Percentiles rank a stretch among this genome's conserved stretches.
Conservation (phyloP, 2,888 invertebrate genomes). For the Zootermopsis nevadensis region DNA sequence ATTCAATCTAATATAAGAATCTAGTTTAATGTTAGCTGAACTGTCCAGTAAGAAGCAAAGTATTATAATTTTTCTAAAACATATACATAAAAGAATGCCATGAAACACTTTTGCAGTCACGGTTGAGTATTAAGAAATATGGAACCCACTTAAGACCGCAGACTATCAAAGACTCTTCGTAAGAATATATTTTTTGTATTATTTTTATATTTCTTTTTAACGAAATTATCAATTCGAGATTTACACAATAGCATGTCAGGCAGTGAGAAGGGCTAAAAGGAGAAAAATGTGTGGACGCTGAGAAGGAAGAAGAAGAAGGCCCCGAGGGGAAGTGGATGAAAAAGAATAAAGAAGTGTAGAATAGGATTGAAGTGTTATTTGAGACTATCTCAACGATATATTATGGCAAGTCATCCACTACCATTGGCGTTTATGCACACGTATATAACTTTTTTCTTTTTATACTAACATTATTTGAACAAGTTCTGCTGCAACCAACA, state of each 20-base stretch:
- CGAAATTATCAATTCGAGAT: slow-evolving; percentile 44
- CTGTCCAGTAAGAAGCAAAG: too few relatives aligned
- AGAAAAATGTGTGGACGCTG: not conserved
- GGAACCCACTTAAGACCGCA: slow-evolving; percentile 36
- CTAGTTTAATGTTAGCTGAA: too few relatives aligned
- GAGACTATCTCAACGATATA: slow-evolving; percentile 30
- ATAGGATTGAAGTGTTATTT: slow-evolving; percentile 40
- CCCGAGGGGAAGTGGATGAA: not conserved
- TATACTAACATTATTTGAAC: slow-evolving; percentile 8
- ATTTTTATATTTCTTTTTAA: slow-evolving; percentile 31
- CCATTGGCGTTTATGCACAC: not conserved
- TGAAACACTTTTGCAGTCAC: not conserved
- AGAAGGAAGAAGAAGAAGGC: not conserved
- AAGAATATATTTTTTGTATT: slow-evolving; percentile 17
- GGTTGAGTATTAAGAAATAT: slow-evolving; percentile 18
- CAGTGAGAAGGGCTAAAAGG: slow-evolving; percentile 8
- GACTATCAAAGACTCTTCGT: slow-evolving; percentile 7
- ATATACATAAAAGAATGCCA: not conserved
- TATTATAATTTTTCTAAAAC: not conserved
- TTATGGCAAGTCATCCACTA: slow-evolving; percentile 38
- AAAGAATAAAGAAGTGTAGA: slow-evolving; percentile 8
- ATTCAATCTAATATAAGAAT: too few relatives aligned
- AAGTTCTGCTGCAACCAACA: not conserved
- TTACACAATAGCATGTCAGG: slow-evolving; percentile 43
- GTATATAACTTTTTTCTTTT: not conserved